Conservation (phyloP, 2,113 vertebrate genomes). For the Sardina pilchardus region DNA sequence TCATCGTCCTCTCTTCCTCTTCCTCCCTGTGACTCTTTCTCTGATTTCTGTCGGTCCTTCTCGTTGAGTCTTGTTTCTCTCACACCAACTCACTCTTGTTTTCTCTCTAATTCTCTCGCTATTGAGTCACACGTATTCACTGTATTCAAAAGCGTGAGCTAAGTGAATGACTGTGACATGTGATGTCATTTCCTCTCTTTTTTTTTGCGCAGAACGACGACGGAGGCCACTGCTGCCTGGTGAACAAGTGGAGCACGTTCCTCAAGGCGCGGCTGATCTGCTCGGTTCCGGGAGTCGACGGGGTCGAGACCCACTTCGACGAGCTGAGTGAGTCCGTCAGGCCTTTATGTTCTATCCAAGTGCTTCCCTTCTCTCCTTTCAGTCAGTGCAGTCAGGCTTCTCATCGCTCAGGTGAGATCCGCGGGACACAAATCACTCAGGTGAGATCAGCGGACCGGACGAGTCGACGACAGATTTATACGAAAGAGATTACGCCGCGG, state of each 20-base stretch:
- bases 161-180: background rate
- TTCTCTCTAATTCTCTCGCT: background rate
- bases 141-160: too few relatives aligned
- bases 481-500: background rate
- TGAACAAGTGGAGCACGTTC: constrained; percentile 99
- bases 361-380: background rate
- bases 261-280: constrained; percentile 96
- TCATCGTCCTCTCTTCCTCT: background rate
- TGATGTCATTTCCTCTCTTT: background rate
- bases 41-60: background rate
- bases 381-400: background rate
- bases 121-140: too few relatives aligned
- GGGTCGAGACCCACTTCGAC: constrained; percentile 95
- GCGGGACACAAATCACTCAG: constrained; percentile 1
- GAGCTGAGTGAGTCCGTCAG: constrained; percentile 88
- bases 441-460: background rate
- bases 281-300: constrained; percentile 88
- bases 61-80: background rate
- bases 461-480: background rate
- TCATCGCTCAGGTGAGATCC: background rate
- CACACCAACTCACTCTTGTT: background rate
- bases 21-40: background rate
- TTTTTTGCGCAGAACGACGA: constrained; percentile 89
- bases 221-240: constrained; percentile 94
- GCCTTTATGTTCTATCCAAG: background rate